A percentile compares a stretch with the other conserved stretches of the same genome.
Evolutionary conservation across 2,797 vertebrate species (phyloP).

Genomic region (Liasis olivaceus): DNA sequence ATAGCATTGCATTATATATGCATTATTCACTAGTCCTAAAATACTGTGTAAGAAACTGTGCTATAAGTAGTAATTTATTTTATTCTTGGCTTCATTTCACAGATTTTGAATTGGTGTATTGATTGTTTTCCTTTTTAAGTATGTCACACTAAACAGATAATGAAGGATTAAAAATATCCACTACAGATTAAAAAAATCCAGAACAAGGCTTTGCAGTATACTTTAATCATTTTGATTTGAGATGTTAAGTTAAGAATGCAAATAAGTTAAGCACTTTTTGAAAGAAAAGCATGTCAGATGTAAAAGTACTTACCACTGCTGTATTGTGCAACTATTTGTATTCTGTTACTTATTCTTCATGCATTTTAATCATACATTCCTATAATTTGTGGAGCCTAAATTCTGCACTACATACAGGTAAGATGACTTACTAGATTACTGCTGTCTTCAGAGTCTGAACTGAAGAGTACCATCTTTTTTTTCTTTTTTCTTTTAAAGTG

Average conservation of each 20-base stretch:
- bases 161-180: constrained; percentile 24
- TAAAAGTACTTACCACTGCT: not conserved
- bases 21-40: constrained; percentile 30
- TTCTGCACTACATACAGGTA: not conserved
- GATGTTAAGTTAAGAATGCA: not conserved
- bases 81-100: constrained; percentile 40
- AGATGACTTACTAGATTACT: not conserved
- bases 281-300: not conserved
- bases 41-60: constrained; percentile 22
- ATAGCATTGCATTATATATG: constrained; percentile 5
- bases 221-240: not conserved
- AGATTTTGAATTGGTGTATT: not conserved
- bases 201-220: not conserved
- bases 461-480: not conserved
- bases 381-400: not conserved
- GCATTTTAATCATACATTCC: not conserved
- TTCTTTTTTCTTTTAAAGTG: not conserved
- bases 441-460: not conserved
- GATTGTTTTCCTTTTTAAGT: not conserved
- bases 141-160: not conserved
- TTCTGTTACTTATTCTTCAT: not conserved
- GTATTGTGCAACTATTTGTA: not conserved
- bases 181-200: not conserved
- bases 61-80: constrained; percentile 9
- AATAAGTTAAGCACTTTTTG: not conserved